These are phyloP conservation scores for Apis dorsata DNA, from an alignment of 1,140 invertebrate genomes.

Conservation along the genomic window DNA sequence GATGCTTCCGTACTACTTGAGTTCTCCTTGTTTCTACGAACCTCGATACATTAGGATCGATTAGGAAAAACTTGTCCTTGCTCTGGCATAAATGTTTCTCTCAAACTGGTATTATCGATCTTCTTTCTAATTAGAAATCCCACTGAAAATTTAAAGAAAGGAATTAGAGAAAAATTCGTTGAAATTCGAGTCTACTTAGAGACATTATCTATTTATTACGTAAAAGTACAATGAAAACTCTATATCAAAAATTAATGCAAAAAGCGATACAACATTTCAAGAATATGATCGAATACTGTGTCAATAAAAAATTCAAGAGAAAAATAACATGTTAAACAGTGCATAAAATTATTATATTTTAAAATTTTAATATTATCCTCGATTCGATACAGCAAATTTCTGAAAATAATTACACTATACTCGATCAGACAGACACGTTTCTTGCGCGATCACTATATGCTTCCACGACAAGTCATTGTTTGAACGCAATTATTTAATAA, in stretches of 20 bases:
- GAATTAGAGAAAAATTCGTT: too few species aligned
- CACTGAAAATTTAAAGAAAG: too few species aligned
- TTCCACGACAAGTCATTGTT: too few species aligned
- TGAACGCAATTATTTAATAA: too few species aligned
- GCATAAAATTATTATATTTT: neutral
- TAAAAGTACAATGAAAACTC: neutral
- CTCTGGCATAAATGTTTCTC: neutral
- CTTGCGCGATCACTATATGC: too few species aligned
- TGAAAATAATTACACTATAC: too few species aligned
- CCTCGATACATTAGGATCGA: neutral
- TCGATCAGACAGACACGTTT: too few species aligned
- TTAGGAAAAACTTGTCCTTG: slow-evolving; percentile 14
- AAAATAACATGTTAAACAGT: neutral
- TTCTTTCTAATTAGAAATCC: too few species aligned
- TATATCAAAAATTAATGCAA: neutral
- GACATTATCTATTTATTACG: too few species aligned
- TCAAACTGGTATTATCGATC: neutral
- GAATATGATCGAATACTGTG: neutral
- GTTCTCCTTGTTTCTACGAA: neutral
- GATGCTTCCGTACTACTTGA: slow-evolving; percentile 6
- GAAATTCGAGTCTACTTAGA: too few species aligned
- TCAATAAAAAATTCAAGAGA: neutral
- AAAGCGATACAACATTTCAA: neutral
- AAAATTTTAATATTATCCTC: too few species aligned
- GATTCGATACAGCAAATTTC: too few species aligned